phyloP scores from a whole-genome alignment of 2,113 vertebrate species.

The Proteles cristata region DNA sequence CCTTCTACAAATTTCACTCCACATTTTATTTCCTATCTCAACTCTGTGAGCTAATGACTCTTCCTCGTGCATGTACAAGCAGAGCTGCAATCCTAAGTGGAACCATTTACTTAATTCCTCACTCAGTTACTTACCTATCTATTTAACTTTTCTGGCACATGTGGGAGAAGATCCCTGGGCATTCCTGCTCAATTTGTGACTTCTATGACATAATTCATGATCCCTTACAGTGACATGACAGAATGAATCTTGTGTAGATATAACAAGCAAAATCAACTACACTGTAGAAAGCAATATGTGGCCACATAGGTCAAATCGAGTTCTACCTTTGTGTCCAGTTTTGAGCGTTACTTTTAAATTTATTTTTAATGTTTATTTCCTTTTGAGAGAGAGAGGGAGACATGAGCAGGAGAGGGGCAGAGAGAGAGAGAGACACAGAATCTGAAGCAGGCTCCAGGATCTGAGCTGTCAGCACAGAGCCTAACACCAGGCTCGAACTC shows the following conservation, averaged over 20 bases:
- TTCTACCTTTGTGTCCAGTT: not conserved
- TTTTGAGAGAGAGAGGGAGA: too few relatives aligned
- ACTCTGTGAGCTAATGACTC: not conserved
- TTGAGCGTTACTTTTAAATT: not conserved
- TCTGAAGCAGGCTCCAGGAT: too few relatives aligned
- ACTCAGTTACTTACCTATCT: not conserved
- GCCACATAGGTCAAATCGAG: not conserved
- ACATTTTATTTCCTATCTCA: not conserved
- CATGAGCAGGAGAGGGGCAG: too few relatives aligned
- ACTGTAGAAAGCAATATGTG: not conserved
- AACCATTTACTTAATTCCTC: not conserved
- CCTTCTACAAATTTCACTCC: not conserved
- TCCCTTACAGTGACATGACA: not conserved
- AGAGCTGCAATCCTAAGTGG: not conserved
- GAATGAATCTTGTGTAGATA: not conserved
- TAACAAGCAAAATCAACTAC: not conserved
- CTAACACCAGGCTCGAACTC: too few relatives aligned
- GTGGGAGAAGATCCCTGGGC: not conserved
- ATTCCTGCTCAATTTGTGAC: not conserved
- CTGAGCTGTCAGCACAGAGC: too few relatives aligned
- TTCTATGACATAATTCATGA: not conserved
- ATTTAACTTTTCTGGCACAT: not conserved
- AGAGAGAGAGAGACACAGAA: too few relatives aligned
- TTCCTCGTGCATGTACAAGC: accelerated
- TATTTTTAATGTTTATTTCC: too few relatives aligned